Percentiles rank a stretch among this genome's conserved stretches.
These are phyloP conservation scores for Orthosia incerta DNA, from an alignment of 2,888 invertebrate species.

Conservation along the genomic window DNA sequence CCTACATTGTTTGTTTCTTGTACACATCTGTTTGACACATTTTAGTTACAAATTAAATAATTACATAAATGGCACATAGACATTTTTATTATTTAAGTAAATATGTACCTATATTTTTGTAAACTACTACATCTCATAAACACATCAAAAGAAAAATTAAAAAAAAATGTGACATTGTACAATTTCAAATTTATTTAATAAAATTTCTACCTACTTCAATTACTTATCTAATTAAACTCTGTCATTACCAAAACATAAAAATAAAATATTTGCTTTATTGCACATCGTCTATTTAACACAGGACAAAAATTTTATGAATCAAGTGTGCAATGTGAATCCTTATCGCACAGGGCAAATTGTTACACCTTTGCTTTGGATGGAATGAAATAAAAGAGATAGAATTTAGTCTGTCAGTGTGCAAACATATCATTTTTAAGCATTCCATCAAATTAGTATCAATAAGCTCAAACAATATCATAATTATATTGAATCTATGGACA, in stretches of 20 bases:
- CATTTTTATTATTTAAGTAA: too few relatives aligned
- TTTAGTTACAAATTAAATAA: not conserved
- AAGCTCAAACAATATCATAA: too few relatives aligned
- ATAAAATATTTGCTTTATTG: not conserved
- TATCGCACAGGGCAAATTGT: not conserved
- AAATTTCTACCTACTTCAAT: not conserved
- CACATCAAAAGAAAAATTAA: too few relatives aligned
- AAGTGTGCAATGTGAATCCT: not conserved
- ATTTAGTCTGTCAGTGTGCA: not conserved
- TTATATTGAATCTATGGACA: too few relatives aligned
- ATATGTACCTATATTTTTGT: too few relatives aligned
- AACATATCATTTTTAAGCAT: not conserved
- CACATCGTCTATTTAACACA: not conserved
- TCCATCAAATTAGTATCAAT: not conserved
- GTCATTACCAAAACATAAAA: fast-evolving
- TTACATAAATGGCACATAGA: too few relatives aligned
- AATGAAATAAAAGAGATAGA: not conserved
- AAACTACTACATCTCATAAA: too few relatives aligned
- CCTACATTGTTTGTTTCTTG: not conserved
- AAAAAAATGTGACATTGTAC: too few relatives aligned
- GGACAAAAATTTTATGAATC: not conserved
- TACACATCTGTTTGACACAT: not conserved
- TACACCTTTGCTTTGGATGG: not conserved
- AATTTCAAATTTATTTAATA: not conserved
- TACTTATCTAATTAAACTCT: not conserved